Evolutionary conservation across 2,888 invertebrate species (phyloP), one percentile per base, ranked within the genome.

Genomic region (Tortricodes alternella): DNA sequence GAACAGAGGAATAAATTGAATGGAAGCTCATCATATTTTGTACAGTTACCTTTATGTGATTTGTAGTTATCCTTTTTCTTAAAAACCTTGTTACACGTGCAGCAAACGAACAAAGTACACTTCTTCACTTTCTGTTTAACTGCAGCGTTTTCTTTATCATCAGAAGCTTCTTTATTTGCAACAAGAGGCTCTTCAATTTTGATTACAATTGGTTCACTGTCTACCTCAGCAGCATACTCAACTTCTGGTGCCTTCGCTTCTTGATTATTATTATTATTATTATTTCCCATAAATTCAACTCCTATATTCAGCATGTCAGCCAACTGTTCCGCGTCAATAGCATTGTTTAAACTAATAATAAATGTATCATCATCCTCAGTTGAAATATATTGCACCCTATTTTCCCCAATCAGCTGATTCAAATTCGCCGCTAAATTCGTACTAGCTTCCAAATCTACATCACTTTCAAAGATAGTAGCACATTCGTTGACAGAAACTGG

Each of bases 331-430:
- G 91, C 87, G 62, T 90, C 91, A 35, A 89, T 89, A 65, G 83
- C 87, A 65, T 86, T 88, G 53, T 85, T 84, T 11, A 90, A 74
- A 70, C 87, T 89, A 43, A 90, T 90, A 21, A 90, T 89, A 64
- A 90, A 90, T 0, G 87, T 90, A 59, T 90, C 90, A 58, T 89
- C 90, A 8, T 90, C 83, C 56, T 90, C 90, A 0, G 90, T 89
- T 2, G 88, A 89, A 43, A 90, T 85, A 34, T 90, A 90, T 41
- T 89, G 89, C 1, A 90, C 90, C 53, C 66, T 83, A 59, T 90
- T 90, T 55, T 89, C 91, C 0, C 88, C 89, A 0, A 90, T 90
- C 8, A 90, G 58, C 58, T 89, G 90, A 55, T 88, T 90, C n/a
- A 90, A 66, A 68, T 90, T 89, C 0, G 86, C 89, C 0, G 90